These are phyloP conservation scores for Drosophila ananassae DNA, from an alignment of 1,140 invertebrate genomes.

Conservation along the genomic window DNA sequence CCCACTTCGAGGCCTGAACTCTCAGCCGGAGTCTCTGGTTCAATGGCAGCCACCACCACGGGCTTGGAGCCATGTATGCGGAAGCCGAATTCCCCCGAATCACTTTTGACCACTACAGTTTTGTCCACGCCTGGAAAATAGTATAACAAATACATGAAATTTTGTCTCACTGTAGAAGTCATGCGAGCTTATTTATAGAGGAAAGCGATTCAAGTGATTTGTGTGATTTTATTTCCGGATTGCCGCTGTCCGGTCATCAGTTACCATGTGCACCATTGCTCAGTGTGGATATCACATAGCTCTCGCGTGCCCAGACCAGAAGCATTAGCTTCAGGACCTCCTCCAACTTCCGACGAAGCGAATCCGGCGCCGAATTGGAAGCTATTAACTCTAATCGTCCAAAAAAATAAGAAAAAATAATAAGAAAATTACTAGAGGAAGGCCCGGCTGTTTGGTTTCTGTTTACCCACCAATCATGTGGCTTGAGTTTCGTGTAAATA, in stretches of 20 bases:
- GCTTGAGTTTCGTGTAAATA: conserved; percentile 57
- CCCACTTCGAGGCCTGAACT: conserved; percentile 95
- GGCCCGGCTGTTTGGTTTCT: conserved; percentile 8
- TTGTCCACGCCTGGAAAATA: conserved; percentile 91
- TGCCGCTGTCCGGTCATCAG: conserved; percentile 25
- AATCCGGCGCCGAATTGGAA: conserved; percentile 84
- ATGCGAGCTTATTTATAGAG: conserved; percentile 16
- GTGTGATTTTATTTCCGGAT: conserved; percentile 72
- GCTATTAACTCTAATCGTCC: conserved; percentile 69
- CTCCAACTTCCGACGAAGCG: conserved; percentile 88
- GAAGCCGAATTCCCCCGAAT: conserved; percentile 97
- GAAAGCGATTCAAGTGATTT: conserved; percentile 54
- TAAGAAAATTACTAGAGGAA: not conserved
- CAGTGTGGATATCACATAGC: conserved; percentile 87
- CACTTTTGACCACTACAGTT: conserved; percentile 91
- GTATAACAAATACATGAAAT: conserved; percentile 50
- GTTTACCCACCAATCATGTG: conserved; percentile 79
- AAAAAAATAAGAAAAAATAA: conserved; percentile 5
- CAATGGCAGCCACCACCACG: conserved; percentile 97
- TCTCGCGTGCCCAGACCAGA: conserved; percentile 91
- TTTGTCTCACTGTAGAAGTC: conserved; percentile 6
- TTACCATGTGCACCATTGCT: conserved; percentile 86
- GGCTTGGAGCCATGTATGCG: conserved; percentile 97
- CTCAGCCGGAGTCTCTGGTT: conserved; percentile 95
- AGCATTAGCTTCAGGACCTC: conserved; percentile 92